Conservation (phyloP, 2,888 invertebrate genomes). For the Syrista parreyssii region DNA sequence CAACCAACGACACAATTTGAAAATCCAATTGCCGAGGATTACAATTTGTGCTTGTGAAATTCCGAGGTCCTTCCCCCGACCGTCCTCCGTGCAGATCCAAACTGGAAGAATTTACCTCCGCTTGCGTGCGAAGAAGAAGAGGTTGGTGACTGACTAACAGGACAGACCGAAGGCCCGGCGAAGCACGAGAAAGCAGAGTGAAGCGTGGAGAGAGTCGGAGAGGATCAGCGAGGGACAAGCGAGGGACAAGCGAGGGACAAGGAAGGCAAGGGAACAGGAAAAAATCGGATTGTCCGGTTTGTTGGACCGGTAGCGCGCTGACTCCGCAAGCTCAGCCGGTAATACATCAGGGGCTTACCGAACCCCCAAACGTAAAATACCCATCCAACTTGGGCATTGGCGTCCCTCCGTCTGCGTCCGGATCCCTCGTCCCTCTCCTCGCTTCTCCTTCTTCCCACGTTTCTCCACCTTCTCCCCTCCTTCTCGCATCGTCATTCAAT, state of each 20-base stretch:
- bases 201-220: no score
- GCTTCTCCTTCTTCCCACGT: background rate
- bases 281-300: slow-evolving; percentile 54
- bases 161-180: no score
- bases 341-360: slow-evolving; percentile 58
- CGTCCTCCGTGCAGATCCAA: slow-evolving; percentile 6
- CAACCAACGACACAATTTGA: slow-evolving; percentile 17
- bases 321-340: slow-evolving; percentile 57
- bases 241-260: no score
- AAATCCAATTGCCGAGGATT: slow-evolving; percentile 38
- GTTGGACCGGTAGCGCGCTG: slow-evolving; percentile 56
- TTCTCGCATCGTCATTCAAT: background rate
- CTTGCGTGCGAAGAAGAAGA: background rate
- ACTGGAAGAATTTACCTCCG: slow-evolving; percentile 10
- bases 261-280: slow-evolving; percentile 12
- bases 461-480: background rate
- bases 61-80: background rate
- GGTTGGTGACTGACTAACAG: no score
- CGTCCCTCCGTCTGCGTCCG: background rate
- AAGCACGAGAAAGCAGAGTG: no score
- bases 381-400: slow-evolving; percentile 38
- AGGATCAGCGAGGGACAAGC: no score
- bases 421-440: no score
- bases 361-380: slow-evolving; percentile 57
- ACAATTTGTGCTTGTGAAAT: slow-evolving; percentile 36